phyloP scores from a whole-genome alignment of 2,113 vertebrate genomes.

The Pan paniscus region DNA sequence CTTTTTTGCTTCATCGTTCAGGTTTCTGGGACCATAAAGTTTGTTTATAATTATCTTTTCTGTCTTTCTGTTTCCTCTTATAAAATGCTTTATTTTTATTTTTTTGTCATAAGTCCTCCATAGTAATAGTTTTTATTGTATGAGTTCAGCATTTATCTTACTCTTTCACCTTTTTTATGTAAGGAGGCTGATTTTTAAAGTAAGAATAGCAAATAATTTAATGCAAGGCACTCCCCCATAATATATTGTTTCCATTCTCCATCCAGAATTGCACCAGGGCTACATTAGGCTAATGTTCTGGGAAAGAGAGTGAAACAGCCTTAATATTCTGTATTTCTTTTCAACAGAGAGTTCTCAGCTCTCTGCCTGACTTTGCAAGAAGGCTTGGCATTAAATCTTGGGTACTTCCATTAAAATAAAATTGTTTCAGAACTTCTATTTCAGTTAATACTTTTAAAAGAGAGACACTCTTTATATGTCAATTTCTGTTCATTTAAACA shows the following conservation, averaged over 20 bases:
- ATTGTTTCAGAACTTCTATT: not conserved
- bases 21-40: not conserved
- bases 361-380: not conserved
- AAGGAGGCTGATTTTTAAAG: not conserved
- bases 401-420: not conserved
- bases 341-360: not conserved
- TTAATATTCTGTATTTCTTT: not conserved
- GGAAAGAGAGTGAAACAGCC: not conserved
- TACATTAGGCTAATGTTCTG: not conserved
- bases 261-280: not conserved
- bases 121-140: not conserved
- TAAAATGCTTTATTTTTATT: not conserved
- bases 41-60: not conserved
- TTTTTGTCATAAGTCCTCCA: not conserved
- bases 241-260: not conserved
- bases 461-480: not conserved
- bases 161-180: not conserved
- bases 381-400: conserved; percentile 19
- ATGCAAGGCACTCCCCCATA: not conserved
- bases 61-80: not conserved
- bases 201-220: not conserved
- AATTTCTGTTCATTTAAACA: not conserved
- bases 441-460: not conserved
- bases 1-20: not conserved
- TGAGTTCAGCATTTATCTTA: not conserved